phyloP scores from a whole-genome alignment of 1,140 invertebrate species.

The Ooceraea biroi region DNA sequence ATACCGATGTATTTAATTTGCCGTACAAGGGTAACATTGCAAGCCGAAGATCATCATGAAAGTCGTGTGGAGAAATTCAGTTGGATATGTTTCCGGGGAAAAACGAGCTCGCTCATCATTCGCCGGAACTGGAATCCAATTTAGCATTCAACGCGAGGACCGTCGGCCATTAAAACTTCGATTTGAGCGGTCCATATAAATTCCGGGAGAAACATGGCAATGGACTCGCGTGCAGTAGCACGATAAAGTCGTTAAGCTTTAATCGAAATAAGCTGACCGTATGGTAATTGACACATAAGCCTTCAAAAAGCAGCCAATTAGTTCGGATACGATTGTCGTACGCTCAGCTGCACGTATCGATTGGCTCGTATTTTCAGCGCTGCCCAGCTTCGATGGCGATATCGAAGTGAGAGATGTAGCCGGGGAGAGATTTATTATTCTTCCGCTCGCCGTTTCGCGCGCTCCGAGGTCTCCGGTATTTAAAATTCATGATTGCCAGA shows the following conservation, averaged over 20 bases:
- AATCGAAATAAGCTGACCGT: slow-evolving; percentile 66
- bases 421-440: slow-evolving; percentile 60
- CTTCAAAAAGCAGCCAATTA: slow-evolving; percentile 70
- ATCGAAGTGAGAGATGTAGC: slow-evolving; percentile 53
- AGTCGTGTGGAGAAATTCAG: not conserved
- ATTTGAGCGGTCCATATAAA: slow-evolving; percentile 35
- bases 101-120: not conserved
- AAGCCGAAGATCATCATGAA: not conserved
- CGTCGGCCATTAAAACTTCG: not conserved
- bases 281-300: slow-evolving; percentile 66
- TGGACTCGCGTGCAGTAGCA: slow-evolving; percentile 28
- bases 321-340: slow-evolving; percentile 65
- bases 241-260: slow-evolving; percentile 62
- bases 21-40: not conserved
- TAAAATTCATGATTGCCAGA: slow-evolving; percentile 65
- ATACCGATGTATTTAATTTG: not conserved
- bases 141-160: not conserved
- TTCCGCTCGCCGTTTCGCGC: slow-evolving; percentile 42
- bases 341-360: slow-evolving; percentile 68
- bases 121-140: not conserved
- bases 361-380: slow-evolving; percentile 49
- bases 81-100: not conserved
- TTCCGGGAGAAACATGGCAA: slow-evolving; percentile 10
- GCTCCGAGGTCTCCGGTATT: slow-evolving; percentile 53
- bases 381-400: slow-evolving; percentile 26